Evolutionary conservation across 1,140 invertebrate species (phyloP), one percentile per base, ranked within the genome.

Genomic region (Agrypnia vestita): DNA sequence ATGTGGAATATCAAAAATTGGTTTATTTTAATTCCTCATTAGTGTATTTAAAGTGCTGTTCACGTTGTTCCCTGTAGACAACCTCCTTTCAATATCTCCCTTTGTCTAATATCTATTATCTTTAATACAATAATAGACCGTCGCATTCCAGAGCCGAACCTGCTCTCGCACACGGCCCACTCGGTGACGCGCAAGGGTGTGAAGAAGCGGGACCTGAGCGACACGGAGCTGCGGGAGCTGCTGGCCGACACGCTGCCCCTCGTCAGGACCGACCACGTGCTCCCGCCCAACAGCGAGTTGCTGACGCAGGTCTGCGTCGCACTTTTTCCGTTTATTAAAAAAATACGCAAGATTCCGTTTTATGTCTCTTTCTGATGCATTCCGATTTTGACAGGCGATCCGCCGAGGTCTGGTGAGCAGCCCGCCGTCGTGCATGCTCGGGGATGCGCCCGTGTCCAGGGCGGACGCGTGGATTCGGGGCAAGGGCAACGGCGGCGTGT

Each of bases 161-260:
- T 98, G 62, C 91, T 98, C 47, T 97, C 94, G 85, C 96, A 97
- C 85, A 97, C 97, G 8, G 95, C 96, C 17, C 96, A 97, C 87
- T 97, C 96, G 51, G 95, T 97, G 35, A 92, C 95, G 12, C 91
- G 96, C 46, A 96, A 97, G 86, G 96, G 95, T 4, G 79, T 97
- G 0, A 96, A 96, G 83, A 94, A 96, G 82, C 89, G 95, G 51
- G 95, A 96, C 85, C 87, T 97, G 59, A 96, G 95, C 85, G 97
- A 97, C 86, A 93, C 94, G 7, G 97, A 97, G 85, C 87, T 98
- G 62, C 90, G 96, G 8, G 96, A 98, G 85, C 94, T 97, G 85
- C 90, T 98, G 15, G 94, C 95, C 4, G 94, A 97, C 83, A 89
- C 98, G 46, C 86, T 98, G 62, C 94, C 93, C 0, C 91, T 96